These are phyloP conservation scores for Mantis religiosa DNA, from an alignment of 2,888 invertebrate species.

Conservation along the genomic window DNA sequence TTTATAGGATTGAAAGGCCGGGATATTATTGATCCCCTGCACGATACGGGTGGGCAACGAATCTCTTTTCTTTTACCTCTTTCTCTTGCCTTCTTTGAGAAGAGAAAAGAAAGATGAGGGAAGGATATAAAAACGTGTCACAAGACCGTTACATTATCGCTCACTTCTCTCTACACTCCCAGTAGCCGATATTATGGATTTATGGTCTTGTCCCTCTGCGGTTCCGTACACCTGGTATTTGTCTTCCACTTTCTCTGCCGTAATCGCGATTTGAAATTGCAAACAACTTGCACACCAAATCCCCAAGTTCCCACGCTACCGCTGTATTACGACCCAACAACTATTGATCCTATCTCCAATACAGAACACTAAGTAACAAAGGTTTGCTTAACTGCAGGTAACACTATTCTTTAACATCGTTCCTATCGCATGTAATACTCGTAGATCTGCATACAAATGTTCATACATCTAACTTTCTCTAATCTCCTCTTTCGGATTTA, in stretches of 20 bases:
- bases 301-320: neutral
- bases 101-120: neutral
- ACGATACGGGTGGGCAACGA: neutral
- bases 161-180: neutral
- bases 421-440: no score
- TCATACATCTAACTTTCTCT: no score
- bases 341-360: no score
- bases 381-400: no score
- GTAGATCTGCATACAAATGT: no score
- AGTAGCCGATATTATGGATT: neutral
- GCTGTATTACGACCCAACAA: no score
- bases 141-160: neutral
- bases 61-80: neutral
- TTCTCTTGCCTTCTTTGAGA: neutral
- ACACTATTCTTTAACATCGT: no score
- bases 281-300: neutral
- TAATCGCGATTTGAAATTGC: neutral
- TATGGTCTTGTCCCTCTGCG: neutral
- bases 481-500: no score
- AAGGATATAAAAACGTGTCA: neutral
- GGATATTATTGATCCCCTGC: neutral
- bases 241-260: neutral
- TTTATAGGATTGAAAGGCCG: constrained; percentile 12
- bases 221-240: neutral
- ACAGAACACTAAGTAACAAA: no score